Evolutionary conservation across 2,113 vertebrate genomes (phyloP).

Genomic region (Mirza zaza): DNA sequence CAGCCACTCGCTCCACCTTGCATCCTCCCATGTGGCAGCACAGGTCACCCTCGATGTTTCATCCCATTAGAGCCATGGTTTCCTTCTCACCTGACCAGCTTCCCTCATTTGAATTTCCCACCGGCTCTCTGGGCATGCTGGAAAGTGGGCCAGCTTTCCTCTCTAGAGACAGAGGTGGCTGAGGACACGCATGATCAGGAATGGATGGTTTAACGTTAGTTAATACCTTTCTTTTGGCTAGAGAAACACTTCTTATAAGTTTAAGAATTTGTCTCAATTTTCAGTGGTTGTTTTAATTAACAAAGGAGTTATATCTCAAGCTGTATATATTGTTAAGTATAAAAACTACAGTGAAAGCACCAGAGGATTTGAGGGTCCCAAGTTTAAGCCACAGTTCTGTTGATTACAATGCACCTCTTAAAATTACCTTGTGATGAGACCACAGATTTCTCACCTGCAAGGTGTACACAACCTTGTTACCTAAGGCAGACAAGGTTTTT

Average conservation of each 20-base stretch:
- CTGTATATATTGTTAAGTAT: not conserved
- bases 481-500: not conserved
- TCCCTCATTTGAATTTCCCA: not conserved
- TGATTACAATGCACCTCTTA: not conserved
- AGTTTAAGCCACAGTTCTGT: too few relatives aligned
- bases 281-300: not conserved
- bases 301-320: not conserved
- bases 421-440: not conserved
- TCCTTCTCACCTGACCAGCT: not conserved
- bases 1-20: not conserved
- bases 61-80: not conserved
- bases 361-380: not conserved
- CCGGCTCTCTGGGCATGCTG: not conserved
- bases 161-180: not conserved
- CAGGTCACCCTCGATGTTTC: not conserved
- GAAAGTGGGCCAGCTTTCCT: not conserved
- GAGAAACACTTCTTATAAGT: not conserved
- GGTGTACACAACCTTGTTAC: not conserved
- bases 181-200: not conserved
- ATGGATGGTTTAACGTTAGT: rapidly evolving
- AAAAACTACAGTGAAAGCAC: not conserved
- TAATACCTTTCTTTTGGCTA: not conserved
- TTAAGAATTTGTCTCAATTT: not conserved
- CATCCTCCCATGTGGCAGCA: not conserved
- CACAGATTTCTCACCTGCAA: not conserved